These are phyloP conservation scores for Cistogaster globosa DNA, from an alignment of 2,888 invertebrate species.

Conservation along the genomic window DNA sequence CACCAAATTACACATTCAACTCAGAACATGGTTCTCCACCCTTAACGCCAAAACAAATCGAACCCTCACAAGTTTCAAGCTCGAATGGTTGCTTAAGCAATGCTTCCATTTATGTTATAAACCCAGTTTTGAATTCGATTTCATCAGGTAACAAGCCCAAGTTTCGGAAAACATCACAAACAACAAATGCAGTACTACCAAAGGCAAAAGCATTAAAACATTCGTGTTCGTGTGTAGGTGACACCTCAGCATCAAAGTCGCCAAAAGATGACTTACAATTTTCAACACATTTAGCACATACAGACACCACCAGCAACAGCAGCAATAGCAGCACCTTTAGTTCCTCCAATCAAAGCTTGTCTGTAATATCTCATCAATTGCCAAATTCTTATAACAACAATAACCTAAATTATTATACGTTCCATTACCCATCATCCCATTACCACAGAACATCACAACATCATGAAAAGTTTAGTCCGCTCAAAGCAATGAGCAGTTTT, in stretches of 20 bases:
- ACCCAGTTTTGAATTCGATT: conserved; percentile 75
- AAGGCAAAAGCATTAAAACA: conserved; percentile 72
- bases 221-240: conserved; percentile 76
- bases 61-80: conserved; percentile 34
- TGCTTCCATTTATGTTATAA: conserved; percentile 74
- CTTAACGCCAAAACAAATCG: conserved; percentile 65
- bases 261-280: conserved; percentile 39
- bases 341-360: conserved; percentile 50
- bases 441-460: conserved; percentile 71
- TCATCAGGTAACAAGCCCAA: conserved; percentile 79
- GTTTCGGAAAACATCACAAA: conserved; percentile 75
- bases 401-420: conserved; percentile 69
- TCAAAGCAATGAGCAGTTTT: conserved; percentile 83
- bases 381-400: conserved; percentile 63
- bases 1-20: conserved; percentile 73
- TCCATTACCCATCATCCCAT: conserved; percentile 56
- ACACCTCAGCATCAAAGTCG: conserved; percentile 54
- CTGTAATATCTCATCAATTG: conserved; percentile 14
- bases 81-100: conserved; percentile 44
- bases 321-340: conserved; percentile 60
- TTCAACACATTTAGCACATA: conserved; percentile 45
- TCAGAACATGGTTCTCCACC: conserved; percentile 70
- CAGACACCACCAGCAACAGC: conserved; percentile 51
- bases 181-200: conserved; percentile 22
- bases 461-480: conserved; percentile 82